phyloP scores from a whole-genome alignment of 2,113 vertebrate species.

The Barbus barbus region DNA sequence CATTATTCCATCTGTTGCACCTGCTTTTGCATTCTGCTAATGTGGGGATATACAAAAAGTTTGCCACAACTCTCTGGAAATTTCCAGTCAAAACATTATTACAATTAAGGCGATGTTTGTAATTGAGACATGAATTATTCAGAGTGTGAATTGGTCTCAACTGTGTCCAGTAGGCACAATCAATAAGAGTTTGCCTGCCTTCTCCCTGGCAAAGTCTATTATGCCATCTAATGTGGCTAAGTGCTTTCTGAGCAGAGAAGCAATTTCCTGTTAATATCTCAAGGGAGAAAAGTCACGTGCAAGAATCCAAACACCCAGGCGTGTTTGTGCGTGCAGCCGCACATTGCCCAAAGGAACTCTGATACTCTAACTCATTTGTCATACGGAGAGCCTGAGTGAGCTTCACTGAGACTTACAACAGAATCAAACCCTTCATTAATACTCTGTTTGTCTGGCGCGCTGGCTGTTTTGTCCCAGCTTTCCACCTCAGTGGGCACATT shows the following conservation, averaged over 20 bases:
- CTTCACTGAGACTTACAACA: slow-evolving; percentile 2
- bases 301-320: slow-evolving; percentile 38
- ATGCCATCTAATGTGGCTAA: slow-evolving; percentile 74
- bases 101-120: slow-evolving; percentile 75
- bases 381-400: slow-evolving; percentile 38
- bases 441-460: not conserved
- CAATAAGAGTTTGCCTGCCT: slow-evolving; percentile 70
- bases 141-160: slow-evolving; percentile 68
- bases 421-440: slow-evolving; percentile 8
- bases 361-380: slow-evolving; percentile 33
- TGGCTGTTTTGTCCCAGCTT: slow-evolving; percentile 4
- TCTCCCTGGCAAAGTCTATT: slow-evolving; percentile 75
- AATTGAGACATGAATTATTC: slow-evolving; percentile 75
- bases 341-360: slow-evolving; percentile 27
- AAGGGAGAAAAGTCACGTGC: slow-evolving; percentile 57
- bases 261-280: slow-evolving; percentile 80
- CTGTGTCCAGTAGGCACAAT: slow-evolving; percentile 73
- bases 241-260: slow-evolving; percentile 77
- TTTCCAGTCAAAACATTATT: slow-evolving; percentile 70
- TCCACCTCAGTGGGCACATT: slow-evolving; percentile 12
- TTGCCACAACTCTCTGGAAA: slow-evolving; percentile 49
- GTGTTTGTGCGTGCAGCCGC: not conserved
- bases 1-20: slow-evolving; percentile 62
- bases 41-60: slow-evolving; percentile 29
- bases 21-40: slow-evolving; percentile 61